Percentiles rank a stretch among this genome's conserved stretches.
Evolutionary conservation across 1,140 invertebrate genomes (phyloP).

Genomic region (Neodiprion pinetum): DNA sequence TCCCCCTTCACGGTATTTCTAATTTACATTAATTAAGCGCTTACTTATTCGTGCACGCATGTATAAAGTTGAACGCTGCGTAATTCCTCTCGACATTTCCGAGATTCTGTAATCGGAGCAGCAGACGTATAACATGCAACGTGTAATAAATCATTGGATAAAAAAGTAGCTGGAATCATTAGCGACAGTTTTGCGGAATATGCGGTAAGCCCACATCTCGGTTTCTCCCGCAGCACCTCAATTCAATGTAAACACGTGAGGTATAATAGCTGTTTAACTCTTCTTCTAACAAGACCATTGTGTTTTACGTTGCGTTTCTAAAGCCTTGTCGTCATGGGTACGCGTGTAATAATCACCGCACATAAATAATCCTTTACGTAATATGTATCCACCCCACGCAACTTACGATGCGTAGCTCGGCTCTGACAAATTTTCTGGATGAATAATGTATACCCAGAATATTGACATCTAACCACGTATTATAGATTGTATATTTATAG

Average conservation of each 20-base stretch:
- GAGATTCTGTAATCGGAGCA: no score
- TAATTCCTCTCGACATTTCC: no score
- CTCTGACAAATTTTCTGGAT: conserved; percentile 38
- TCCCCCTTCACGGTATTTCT: no score
- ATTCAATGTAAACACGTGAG: not conserved
- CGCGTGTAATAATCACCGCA: conserved; percentile 21
- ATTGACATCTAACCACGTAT: not conserved
- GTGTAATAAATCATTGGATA: no score
- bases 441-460: conserved; percentile 34
- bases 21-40: no score
- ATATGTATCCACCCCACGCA: conserved; percentile 19
- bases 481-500: not conserved
- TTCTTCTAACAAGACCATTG: not conserved
- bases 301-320: not conserved
- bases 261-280: no score
- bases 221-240: not conserved
- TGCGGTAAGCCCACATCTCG: not conserved
- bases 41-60: no score
- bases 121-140: no score
- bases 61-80: no score
- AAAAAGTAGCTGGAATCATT: not conserved
- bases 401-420: not conserved
- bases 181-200: not conserved
- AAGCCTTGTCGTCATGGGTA: no score
- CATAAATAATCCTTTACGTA: conserved; percentile 35